Conservation (phyloP, 1,140 invertebrate species). For the Pristionchus pacificus region DNA sequence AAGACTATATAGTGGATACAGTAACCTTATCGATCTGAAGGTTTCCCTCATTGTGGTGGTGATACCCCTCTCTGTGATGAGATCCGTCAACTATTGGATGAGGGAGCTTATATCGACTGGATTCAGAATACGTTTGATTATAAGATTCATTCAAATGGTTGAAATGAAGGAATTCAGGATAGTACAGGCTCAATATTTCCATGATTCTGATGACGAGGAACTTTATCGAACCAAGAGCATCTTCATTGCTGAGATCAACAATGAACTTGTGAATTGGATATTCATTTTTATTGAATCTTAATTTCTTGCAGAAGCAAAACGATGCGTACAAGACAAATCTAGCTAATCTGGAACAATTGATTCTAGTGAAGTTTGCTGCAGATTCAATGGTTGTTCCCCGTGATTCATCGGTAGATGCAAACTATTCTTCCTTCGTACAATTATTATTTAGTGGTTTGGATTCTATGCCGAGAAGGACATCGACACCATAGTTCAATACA, state of each 20-base stretch:
- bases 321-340: conserved; percentile 71
- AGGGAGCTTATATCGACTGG: conserved; percentile 73
- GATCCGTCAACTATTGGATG: conserved; percentile 74
- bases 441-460: conserved; percentile 83
- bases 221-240: conserved; percentile 74
- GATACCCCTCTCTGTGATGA: conserved; percentile 72
- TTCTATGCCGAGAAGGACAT: conserved; percentile 72
- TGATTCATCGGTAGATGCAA: conserved; percentile 74
- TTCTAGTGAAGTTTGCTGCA: conserved; percentile 83
- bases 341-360: conserved; percentile 75
- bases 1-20: too few species aligned
- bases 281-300: not conserved
- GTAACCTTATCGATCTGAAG: too few species aligned
- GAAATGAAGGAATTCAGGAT: conserved; percentile 60
- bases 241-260: conserved; percentile 94
- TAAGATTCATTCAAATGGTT: not conserved
- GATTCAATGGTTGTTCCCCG: conserved; percentile 86
- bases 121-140: conserved; percentile 47
- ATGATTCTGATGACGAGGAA: conserved; percentile 82
- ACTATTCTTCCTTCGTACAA: too few species aligned
- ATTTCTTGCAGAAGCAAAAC: conserved; percentile 58
- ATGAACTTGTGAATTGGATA: conserved; percentile 66
- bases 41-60: conserved; percentile 65
- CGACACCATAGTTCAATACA: conserved; percentile 40
- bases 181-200: conserved; percentile 96